Base-by-base conservation (phyloP, 1,140 invertebrate species). In the Zaprionus gabonicus region DNA sequence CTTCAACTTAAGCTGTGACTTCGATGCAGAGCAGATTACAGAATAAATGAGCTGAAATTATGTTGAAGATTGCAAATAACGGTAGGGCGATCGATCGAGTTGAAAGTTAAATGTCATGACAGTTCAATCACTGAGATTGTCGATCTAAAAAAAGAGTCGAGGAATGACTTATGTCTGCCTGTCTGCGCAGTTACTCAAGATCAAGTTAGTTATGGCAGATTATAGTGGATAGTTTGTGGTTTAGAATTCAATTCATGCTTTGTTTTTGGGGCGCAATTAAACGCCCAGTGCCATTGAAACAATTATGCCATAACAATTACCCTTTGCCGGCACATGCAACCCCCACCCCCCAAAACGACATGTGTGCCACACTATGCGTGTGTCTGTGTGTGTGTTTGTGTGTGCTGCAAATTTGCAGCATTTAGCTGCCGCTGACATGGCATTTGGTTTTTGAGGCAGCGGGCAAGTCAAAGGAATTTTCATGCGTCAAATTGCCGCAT, bases 281-380 rank as follows among this genome's bases (percentile, higher is more conserved):
- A 84, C 84, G 85, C 78, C 81, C 84, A 57, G 75, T 64, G 78
- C 85, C 75, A 87, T 83, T 88, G 84, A 84, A 87, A 81, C 84
- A 87, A 87, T 87, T 87, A 87, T 82, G 84, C 84, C 82, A 87
- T 84, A 87, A 87, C 85, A 88, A 87, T 87, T 87, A 90, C 81
- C 74, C 69, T 69, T 76, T 71, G 73, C 70, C 34, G 80, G 80
- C 84, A 88, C 83, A 88, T 83, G 81, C 83, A 74, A 72, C 15
- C 5, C 5, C 38, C 38, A n/a, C 6, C 70, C 44, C 63, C 63
- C 7, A 7, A 31, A 31, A 1, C 7, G 28, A 31, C 28, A 31
- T 31, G 28, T 31, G 28, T 31, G 28, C 7, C 6, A 28, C 65
- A 70, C 59, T 46, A 38, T 27, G 36, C 57, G 20, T 36, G 27